Percentiles rank a stretch among this genome's conserved stretches.
These are phyloP conservation scores for Brachionus manjavacas DNA, from an alignment of 1,140 invertebrate genomes.

Conservation along the genomic window DNA sequence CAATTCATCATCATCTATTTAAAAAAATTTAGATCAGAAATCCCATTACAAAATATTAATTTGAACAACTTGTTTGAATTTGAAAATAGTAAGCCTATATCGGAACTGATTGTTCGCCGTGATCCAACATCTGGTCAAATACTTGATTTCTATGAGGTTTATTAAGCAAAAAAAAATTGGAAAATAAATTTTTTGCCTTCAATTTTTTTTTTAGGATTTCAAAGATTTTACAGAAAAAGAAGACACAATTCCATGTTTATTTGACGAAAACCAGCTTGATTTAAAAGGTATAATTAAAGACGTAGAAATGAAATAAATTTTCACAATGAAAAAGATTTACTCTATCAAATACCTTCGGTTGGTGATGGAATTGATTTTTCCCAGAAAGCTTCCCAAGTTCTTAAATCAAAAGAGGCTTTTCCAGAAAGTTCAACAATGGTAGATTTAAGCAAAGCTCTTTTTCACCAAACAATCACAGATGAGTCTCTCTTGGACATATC, in stretches of 20 bases:
- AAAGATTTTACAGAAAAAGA: background rate
- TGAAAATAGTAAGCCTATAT: slow-evolving; percentile 1
- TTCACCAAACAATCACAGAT: background rate
- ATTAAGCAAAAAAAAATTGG: background rate
- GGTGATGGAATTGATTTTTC: slow-evolving; percentile 36
- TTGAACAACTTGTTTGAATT: slow-evolving; percentile 26
- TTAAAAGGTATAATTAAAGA: background rate
- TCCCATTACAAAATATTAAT: slow-evolving; percentile 34
- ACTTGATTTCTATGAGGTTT: slow-evolving; percentile 35
- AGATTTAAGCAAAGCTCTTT: slow-evolving; percentile 36
- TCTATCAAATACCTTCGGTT: slow-evolving; percentile 31
- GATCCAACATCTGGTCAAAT: slow-evolving; percentile 38
- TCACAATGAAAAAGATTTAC: background rate
- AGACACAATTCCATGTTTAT: background rate
- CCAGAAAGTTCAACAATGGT: background rate
- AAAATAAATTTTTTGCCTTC: background rate
- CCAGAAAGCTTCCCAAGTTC: background rate
- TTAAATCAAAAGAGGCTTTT: background rate
- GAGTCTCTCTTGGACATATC: slow-evolving; percentile 38
- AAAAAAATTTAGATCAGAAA: background rate
- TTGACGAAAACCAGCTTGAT: background rate
- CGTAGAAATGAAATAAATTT: background rate
- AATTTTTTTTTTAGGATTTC: background rate
- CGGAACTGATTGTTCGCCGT: slow-evolving; percentile 6
- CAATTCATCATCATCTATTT: background rate